Conservation (phyloP, 1,140 invertebrate genomes). For the Calliphora vicina region DNA sequence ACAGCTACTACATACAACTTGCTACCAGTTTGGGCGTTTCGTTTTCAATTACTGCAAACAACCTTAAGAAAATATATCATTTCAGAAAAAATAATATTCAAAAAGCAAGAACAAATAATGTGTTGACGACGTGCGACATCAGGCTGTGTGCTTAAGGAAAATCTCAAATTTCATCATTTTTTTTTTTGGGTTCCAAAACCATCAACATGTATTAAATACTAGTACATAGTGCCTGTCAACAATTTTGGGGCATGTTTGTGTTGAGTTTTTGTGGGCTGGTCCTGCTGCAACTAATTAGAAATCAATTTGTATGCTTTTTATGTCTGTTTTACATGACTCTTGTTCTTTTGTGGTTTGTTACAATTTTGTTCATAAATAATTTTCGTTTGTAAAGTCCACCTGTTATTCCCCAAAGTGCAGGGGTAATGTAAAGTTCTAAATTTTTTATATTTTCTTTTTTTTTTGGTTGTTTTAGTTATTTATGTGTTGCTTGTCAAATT, state of each 20-base stretch:
- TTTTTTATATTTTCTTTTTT: background rate
- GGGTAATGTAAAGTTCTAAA: background rate
- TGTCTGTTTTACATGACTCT: conserved; percentile 17
- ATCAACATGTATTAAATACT: background rate
- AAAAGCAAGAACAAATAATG: background rate
- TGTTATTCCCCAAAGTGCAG: background rate
- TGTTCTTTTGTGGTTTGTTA: background rate
- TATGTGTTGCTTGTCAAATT: background rate
- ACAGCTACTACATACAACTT: background rate
- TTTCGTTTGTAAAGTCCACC: background rate
- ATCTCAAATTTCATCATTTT: conserved; percentile 30
- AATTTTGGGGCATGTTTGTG: background rate
- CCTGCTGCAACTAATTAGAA: conserved; percentile 23
- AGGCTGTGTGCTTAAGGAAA: conserved; percentile 6
- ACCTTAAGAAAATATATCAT: background rate
- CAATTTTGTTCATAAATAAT: background rate
- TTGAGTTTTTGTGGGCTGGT: conserved; percentile 1
- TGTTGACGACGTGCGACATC: conserved; percentile 29
- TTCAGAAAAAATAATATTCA: background rate
- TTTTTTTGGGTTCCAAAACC: background rate
- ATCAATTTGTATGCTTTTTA: conserved; percentile 20
- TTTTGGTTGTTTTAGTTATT: background rate
- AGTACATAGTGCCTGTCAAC: background rate
- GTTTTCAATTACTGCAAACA: background rate
- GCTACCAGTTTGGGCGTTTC: background rate